Evolutionary conservation across 2,113 vertebrate species (phyloP), one percentile per base, ranked within the genome.

Genomic region (Leucosticte australis): DNA sequence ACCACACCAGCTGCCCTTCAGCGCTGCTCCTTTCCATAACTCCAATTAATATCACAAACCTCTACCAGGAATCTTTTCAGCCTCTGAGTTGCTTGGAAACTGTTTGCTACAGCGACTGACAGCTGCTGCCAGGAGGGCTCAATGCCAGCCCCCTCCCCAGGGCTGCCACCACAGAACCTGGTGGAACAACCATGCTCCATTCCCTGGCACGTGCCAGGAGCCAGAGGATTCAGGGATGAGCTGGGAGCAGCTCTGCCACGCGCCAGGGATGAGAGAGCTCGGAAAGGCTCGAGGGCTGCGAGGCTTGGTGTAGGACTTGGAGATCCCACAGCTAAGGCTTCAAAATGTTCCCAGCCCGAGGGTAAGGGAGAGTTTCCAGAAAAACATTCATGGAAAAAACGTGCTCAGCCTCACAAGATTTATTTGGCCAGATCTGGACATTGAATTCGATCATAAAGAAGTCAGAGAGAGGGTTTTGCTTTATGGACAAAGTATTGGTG

Each of bases 41-140:
- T 92, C 71, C 59, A 60, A 63, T 82, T 78, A 92, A 76, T 68
- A 96, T 79, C 16, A 71, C 44, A 47, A 42, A 80, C 57, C 67
- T 86, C 81, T 44, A 76, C 10, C 83, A 70, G 79, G 89, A 77
- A 77, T 47, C 88, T n/a, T 90, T 87, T 82, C 42, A 90, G 85
- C 79, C 81, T 75, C 73, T 0, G 63, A 95, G 97, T 97, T 97
- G 97, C 96, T 93, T 97, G 94, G 95, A 96, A 96, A 96, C 96
- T 95, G 94, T 89, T 91, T 63, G 86, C 90, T 97, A 94, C 91
- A 93, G 94, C 4, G 2, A 91, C 76, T 3, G 15, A 60, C 78
- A 91, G 90, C 65, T 12, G 9, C 89, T 79, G 84, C 68, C 0
- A 1, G 47, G 81, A 96, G 53, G 81, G 77, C 82, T 83, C 17